A percentile compares a stretch with the other conserved stretches of the same genome.
Evolutionary conservation across 2,888 invertebrate genomes (phyloP).

Genomic region (Xestia c-nigrum): DNA sequence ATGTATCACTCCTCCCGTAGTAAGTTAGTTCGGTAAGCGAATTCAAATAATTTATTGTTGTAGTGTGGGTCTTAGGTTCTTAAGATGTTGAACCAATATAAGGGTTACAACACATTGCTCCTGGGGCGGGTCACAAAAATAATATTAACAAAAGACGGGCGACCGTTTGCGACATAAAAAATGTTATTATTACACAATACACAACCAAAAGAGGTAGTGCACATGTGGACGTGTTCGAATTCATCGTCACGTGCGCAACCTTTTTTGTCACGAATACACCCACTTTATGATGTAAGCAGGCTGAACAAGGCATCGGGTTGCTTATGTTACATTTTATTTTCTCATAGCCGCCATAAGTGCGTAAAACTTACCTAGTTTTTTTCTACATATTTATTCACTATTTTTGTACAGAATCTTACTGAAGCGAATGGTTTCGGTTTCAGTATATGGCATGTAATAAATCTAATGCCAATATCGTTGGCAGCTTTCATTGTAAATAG

Average conservation of each 20-base stretch:
- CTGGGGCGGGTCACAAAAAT: slow-evolving; percentile 40
- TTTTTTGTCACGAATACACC: slow-evolving; percentile 38
- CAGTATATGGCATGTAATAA: neutral
- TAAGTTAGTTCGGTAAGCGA: slow-evolving; percentile 16
- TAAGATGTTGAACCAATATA: neutral
- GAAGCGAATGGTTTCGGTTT: neutral
- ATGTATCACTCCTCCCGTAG: neutral
- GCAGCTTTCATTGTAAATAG: neutral
- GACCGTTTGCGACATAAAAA: slow-evolving; percentile 6
- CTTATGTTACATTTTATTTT: slow-evolving; percentile 15
- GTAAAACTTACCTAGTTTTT: neutral
- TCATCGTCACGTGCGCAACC: slow-evolving; percentile 30
- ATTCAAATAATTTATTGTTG: too few species aligned
- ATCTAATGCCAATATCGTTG: neutral
- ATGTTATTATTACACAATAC: slow-evolving; percentile 7
- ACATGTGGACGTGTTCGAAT: slow-evolving; percentile 47
- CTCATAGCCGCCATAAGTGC: neutral
- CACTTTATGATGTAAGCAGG: slow-evolving; percentile 15
- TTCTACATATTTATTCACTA: neutral
- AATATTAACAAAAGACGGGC: slow-evolving; percentile 8
- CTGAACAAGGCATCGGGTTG: neutral
- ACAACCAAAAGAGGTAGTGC: slow-evolving; percentile 16
- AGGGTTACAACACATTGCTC: slow-evolving; percentile 7
- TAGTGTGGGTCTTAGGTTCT: too few species aligned
- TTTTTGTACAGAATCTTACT: neutral